Percentiles rank a stretch among this genome's conserved stretches.
Evolutionary conservation across 2,888 invertebrate species (phyloP).

Genomic region (Hipparchia sbordonii): DNA sequence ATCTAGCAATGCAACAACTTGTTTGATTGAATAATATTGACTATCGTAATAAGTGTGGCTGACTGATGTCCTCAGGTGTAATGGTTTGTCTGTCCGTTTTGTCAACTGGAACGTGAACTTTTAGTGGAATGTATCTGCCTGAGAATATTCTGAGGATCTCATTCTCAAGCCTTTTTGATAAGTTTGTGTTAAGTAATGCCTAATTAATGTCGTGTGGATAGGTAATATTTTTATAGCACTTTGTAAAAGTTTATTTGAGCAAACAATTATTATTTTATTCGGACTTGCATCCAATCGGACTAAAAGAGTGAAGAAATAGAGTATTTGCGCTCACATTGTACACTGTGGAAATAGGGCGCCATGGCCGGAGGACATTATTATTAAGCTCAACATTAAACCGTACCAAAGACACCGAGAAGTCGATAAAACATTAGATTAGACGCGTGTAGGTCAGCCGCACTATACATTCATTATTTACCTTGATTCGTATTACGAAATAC

Average conservation of each 20-base stretch:
- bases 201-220: no score
- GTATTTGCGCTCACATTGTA: no score
- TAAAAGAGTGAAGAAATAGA: no score
- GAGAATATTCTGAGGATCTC: slow-evolving; percentile 3
- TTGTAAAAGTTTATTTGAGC: no score
- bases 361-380: no score
- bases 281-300: no score
- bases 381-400: background rate
- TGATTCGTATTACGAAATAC: slow-evolving; percentile 29
- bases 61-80: slow-evolving; percentile 19
- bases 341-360: no score
- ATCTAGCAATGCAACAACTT: slow-evolving; percentile 34
- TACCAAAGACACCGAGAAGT: slow-evolving; percentile 10
- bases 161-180: background rate
- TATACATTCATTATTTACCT: slow-evolving; percentile 27
- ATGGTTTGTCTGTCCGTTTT: slow-evolving; percentile 16
- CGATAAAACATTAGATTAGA: slow-evolving; percentile 17
- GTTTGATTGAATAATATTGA: slow-evolving; percentile 39
- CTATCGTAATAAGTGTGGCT: slow-evolving; percentile 9
- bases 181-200: no score
- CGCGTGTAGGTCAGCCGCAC: slow-evolving; percentile 22
- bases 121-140: background rate
- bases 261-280: no score
- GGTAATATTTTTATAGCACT: no score
- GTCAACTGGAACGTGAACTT: slow-evolving; percentile 14